These are phyloP conservation scores for Choloepus didactylus DNA, from an alignment of 2,797 vertebrate genomes.

Conservation along the genomic window DNA sequence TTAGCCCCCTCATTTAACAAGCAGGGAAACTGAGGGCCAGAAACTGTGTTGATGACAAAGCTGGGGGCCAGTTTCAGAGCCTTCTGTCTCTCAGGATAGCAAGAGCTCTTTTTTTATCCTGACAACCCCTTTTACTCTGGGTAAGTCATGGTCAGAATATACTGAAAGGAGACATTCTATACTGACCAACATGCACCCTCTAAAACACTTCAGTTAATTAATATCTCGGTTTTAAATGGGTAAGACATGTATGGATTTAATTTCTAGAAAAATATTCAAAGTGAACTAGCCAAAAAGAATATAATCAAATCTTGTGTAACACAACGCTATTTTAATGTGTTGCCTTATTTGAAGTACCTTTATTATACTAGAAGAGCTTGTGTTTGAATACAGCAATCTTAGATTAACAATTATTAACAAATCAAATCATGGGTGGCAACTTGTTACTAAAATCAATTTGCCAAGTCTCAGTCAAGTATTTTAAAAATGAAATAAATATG, in stretches of 20 bases:
- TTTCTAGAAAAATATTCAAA: conserved; percentile 24
- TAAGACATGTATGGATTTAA: neutral
- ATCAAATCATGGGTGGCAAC: neutral
- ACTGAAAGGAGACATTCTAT: neutral
- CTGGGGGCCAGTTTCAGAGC: neutral
- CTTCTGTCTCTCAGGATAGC: neutral
- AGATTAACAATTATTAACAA: neutral
- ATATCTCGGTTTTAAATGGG: neutral
- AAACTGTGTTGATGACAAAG: neutral
- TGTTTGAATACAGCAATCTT: neutral
- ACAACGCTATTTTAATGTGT: conserved; percentile 22
- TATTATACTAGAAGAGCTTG: neutral
- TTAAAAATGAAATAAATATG: neutral
- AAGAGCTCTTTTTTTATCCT: neutral
- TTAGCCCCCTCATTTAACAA: neutral
- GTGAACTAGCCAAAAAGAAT: neutral
- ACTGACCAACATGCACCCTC: neutral
- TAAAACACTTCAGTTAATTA: neutral
- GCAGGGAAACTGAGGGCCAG: neutral
- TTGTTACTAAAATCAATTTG: conserved; percentile 46
- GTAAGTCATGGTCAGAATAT: neutral
- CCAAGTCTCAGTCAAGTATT: neutral
- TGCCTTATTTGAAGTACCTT: neutral
- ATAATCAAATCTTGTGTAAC: neutral
- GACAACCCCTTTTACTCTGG: neutral